Base-by-base conservation (phyloP, 2,113 vertebrate species). In the Ranitomeya imitator region DNA sequence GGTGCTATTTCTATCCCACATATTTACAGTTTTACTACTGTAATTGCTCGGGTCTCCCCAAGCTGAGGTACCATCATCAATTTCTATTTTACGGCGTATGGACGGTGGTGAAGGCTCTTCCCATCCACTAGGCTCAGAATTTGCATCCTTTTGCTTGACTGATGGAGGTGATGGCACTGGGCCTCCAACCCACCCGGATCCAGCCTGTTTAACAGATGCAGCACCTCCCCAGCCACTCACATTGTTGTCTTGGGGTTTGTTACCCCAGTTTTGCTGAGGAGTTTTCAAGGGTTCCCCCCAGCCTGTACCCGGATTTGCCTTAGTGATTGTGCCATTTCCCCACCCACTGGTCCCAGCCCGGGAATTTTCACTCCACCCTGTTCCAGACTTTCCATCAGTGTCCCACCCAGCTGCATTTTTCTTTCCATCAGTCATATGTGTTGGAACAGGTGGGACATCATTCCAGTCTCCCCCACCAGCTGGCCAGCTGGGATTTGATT, bases 1-100 rank as follows among this genome's bases (percentile, higher is more conserved):
- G 69, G 97, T 95, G 93, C 96, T 98, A 93, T 99, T 99, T 91
- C 96, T 96, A 93, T 99, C 98, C 98, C 98, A 99, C 97, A 99
- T 96, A 92, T 98, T 99, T 94, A 98, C 97, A 92, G 96, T 94
- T 94, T 97, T 97, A 90, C 94, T 96, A 93, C 94, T 97, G 94
- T 96, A 96, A 89, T 92, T 91, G 91, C 90, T 97, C 21, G 98
- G 98, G 95, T 99, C 97, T 13, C 98, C 98, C 98, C 98, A 99
- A 91, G 98, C 98, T 92, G 98, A 98, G 91, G 98, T 99, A 94
- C 98, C 98, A 83, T 99, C 98, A 88, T 99, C 98, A 1, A 99
- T 99, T 93, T 99, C 98, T 97, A 99, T 99, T 93, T 99, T 99
- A 90, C 98, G 97, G 63, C 98, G 97, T 90, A 99, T 95, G 89